Evolutionary conservation across 1,140 invertebrate genomes (phyloP).

Genomic region (Orius laevigatus): DNA sequence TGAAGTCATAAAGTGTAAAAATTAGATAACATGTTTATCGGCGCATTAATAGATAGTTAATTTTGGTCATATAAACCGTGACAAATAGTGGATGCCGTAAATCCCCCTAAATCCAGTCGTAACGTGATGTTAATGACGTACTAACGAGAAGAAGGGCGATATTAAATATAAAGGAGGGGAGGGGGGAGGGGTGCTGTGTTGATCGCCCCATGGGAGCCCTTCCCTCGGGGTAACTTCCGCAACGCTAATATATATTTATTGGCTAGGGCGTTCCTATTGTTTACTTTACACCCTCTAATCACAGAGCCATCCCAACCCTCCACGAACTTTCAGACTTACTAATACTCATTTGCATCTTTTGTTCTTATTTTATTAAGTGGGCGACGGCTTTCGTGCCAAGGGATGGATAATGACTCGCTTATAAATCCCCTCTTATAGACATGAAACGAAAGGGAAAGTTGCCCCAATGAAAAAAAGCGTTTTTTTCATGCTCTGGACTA

Average conservation of each 20-base stretch:
- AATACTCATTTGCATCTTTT: conserved; percentile 7
- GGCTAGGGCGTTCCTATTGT: conserved; percentile 1
- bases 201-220: not conserved
- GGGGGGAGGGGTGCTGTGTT: not conserved
- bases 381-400: not conserved
- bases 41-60: not conserved
- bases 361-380: conserved; percentile 5
- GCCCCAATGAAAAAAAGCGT: too few relatives aligned
- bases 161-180: conserved; percentile 3
- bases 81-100: not conserved
- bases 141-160: conserved; percentile 6
- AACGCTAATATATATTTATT: conserved; percentile 6
- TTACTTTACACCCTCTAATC: not conserved
- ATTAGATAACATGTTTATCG: conserved; percentile 1
- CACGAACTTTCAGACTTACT: not conserved
- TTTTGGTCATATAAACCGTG: not conserved
- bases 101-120: not conserved
- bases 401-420: too few relatives aligned
- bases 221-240: not conserved
- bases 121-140: conserved; percentile 7
- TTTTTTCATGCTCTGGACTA: too few relatives aligned
- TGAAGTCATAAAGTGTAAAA: not conserved
- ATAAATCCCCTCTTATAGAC: too few relatives aligned
- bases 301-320: not conserved
- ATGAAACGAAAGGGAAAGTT: too few relatives aligned